Percentiles rank a stretch among this genome's conserved stretches.
phyloP scores from a whole-genome alignment of 2,113 vertebrate genomes.

The Chitala chitala region DNA sequence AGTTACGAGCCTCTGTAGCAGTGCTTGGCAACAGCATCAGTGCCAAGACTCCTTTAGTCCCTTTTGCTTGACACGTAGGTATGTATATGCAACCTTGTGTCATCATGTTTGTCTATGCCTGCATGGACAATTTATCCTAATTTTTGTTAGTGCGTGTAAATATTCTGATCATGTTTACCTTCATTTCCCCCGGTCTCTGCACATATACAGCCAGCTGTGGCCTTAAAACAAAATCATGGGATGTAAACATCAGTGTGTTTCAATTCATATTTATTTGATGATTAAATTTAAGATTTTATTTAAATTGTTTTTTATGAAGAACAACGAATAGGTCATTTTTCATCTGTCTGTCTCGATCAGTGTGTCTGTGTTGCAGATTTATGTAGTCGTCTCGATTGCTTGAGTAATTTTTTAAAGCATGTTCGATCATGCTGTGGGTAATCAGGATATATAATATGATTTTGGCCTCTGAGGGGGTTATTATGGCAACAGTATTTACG shows the following conservation, averaged over 20 bases:
- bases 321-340: neutral
- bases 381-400: slow-evolving; percentile 13
- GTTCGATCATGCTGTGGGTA: neutral
- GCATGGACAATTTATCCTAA: slow-evolving; percentile 22
- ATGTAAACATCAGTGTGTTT: slow-evolving; percentile 14
- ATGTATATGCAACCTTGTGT: slow-evolving; percentile 40
- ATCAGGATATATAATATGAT: slow-evolving; percentile 7
- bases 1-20: slow-evolving; percentile 35
- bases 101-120: slow-evolving; percentile 27
- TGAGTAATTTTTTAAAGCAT: neutral
- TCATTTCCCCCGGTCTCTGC: neutral
- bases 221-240: neutral
- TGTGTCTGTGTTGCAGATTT: slow-evolving; percentile 1
- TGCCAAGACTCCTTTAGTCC: slow-evolving; percentile 37
- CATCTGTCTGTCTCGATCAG: slow-evolving; percentile 4
- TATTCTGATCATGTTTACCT: slow-evolving; percentile 21
- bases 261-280: slow-evolving; percentile 14
- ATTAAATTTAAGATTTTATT: slow-evolving; percentile 14
- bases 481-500: neutral
- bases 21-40: slow-evolving; percentile 41
- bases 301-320: slow-evolving; percentile 14
- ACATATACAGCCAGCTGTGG: neutral
- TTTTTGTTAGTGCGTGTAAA: slow-evolving; percentile 23
- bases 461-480: neutral
- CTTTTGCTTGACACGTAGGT: slow-evolving; percentile 38